phyloP scores from a whole-genome alignment of 53 echinoderm and acorn worm species.

The Hippasteria phrygiana region DNA sequence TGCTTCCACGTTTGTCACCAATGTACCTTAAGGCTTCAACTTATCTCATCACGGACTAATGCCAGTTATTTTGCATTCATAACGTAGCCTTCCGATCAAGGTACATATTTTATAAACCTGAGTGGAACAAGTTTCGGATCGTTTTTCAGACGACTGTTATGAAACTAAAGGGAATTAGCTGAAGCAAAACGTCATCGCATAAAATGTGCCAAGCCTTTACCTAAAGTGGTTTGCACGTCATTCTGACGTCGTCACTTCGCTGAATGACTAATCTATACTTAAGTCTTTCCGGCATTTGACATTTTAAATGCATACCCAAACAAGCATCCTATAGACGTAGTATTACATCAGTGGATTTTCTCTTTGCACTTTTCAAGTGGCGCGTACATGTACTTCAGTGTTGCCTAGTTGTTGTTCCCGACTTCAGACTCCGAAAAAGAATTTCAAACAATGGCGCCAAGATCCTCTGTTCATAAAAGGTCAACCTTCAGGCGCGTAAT shows the following conservation, averaged over 20 bases:
- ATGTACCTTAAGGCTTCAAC: background rate
- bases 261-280: background rate
- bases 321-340: conserved; percentile 1
- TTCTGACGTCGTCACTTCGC: background rate
- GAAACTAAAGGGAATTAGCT: background rate
- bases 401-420: conserved; percentile 28
- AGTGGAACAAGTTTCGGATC: background rate
- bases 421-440: background rate
- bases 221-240: background rate
- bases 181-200: background rate
- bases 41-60: background rate
- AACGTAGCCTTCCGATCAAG: background rate
- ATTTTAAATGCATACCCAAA: background rate
- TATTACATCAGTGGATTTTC: background rate
- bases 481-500: conserved; percentile 54
- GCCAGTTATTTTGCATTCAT: background rate
- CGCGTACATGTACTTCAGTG: conserved; percentile 32
- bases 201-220: background rate
- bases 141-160: background rate
- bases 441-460: conserved; percentile 18
- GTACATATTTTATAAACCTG: background rate
- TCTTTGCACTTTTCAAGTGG: conserved; percentile 6
- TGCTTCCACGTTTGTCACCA: conserved; percentile 4
- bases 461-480: conserved; percentile 27
- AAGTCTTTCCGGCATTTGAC: background rate